Evolutionary conservation across 2,888 invertebrate species (phyloP), one percentile per base, ranked within the genome.

Genomic region (Luffia ferchaultella): DNA sequence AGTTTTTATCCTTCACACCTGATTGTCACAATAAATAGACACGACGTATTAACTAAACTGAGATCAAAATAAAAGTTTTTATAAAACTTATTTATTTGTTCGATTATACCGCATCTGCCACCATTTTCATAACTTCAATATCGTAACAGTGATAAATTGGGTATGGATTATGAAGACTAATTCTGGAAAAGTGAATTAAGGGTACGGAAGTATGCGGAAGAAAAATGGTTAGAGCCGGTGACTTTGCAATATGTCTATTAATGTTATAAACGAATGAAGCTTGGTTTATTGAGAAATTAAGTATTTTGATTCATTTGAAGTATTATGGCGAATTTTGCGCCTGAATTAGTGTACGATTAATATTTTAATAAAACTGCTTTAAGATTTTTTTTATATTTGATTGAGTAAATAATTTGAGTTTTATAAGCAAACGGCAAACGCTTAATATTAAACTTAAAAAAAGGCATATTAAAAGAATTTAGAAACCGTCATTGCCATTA

Each of bases 161-260:
- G 65, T 59, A 60, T 53, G 64, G 69, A 67, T 73, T 71, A 75
- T 69, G 68, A 68, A 63, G 67, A 68, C 66, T 67, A 70, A 70
- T 70, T 67, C 67, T 56, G 58, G 54, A 58, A 60, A 72, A 76
- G 74, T 76, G 74, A 76, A 76, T 74, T 73, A 68, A 64, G 62
- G 71, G 75, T 73, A 60, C 63, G 52, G 59, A 65, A 65, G 63
- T 63, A 63, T 52, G 57, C 61, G 59, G 63, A 76, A 77, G 79
- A 80, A 73, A 77, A 80, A 80, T 80, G 73, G 62, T 63, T 53
- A 54, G 53, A 45, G 53, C 53, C 19, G 60, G 62, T 82, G 82
- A 82, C 77, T 72, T 60, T 53, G 75, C 80, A 65, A 64, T 69
- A 72, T 63, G 59, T 54, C 54, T 56, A 47, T 53, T 70, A 67